Evolutionary conservation across 92 coral and sea anemone species (phyloP), one percentile per base, ranked within the genome.

Genomic region (Zoanthus gigantus): DNA sequence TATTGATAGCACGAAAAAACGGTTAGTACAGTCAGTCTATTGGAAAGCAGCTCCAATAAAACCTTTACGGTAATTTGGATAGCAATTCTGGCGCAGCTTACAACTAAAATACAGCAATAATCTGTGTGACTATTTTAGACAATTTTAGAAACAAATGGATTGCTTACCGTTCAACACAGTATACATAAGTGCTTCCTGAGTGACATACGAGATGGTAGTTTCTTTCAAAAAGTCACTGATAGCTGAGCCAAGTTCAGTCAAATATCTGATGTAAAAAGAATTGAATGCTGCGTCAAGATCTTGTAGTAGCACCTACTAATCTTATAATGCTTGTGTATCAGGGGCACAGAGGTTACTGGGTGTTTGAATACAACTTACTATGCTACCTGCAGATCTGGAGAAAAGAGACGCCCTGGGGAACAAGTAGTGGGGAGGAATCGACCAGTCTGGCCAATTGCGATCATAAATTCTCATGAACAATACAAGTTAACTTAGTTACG

Each of bases 131-230:
- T 16, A 7, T 63, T 23, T 6, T n/a, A 3, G 9, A 8, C 9
- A 4, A 6, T 63, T 16, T 4, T n/a, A 63, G n/a, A 16, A 11
- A 66, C 47, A 32, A 18, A 72, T 53, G 42, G 42, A 37, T 44
- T 54, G 45, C 84, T 15, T 52, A 93, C 94, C 95, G 66, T 88
- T 91, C 34, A 95, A 74, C 52, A 93, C 86, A 11, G 98, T 94
- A 71, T 89, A 89, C 75, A 92, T 96, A 42, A 96, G 89, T 31
- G 95, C 97, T 74, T 96, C 93, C 57, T 86, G 88, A 0, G 97
- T 91, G 29, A 92, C 93, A 32, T 90, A 67, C 46, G 92, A 61
- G 18, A 91, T 57, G 23, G 95, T 91, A 66, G 48, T 90, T 5
- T 90, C 61, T 18, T 93, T 76, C 32, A 96, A 69, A 28, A 96